Percentiles rank a stretch among this genome's conserved stretches.
Conservation (phyloP, 92 coral and sea anemone species). For the Epizoanthus illoricatus region DNA sequence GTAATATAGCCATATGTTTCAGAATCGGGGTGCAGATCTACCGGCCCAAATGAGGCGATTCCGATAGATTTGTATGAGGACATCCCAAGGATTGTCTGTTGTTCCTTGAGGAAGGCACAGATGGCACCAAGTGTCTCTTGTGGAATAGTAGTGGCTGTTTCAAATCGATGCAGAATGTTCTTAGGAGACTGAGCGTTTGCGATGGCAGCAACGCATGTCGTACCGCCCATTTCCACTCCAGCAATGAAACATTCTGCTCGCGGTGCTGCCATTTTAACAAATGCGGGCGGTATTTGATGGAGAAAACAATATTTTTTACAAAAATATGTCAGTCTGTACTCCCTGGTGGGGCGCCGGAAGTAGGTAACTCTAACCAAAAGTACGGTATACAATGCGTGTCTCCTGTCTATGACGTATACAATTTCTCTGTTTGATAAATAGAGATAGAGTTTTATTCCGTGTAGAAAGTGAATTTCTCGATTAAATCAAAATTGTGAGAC, state of each 20-base stretch:
- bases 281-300: background rate
- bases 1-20: conserved; percentile 84
- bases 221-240: conserved; percentile 95
- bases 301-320: no score
- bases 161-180: conserved; percentile 52
- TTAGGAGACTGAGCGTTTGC: conserved; percentile 62
- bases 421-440: no score
- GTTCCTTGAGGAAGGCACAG: conserved; percentile 55
- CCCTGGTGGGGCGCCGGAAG: no score
- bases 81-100: conserved; percentile 48
- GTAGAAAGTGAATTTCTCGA: no score
- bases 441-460: no score
- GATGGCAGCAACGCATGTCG: conserved; percentile 85
- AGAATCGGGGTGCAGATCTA: conserved; percentile 72
- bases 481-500: no score
- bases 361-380: no score
- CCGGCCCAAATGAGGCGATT: conserved; percentile 94
- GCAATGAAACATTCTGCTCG: conserved; percentile 56
- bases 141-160: conserved; percentile 61
- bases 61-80: conserved; percentile 64
- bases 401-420: no score
- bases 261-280: conserved; percentile 17
- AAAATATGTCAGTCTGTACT: no score
- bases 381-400: no score
- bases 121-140: conserved; percentile 59